Conservation (phyloP, 2,113 vertebrate species). For the Puffinus mauretanicus region DNA sequence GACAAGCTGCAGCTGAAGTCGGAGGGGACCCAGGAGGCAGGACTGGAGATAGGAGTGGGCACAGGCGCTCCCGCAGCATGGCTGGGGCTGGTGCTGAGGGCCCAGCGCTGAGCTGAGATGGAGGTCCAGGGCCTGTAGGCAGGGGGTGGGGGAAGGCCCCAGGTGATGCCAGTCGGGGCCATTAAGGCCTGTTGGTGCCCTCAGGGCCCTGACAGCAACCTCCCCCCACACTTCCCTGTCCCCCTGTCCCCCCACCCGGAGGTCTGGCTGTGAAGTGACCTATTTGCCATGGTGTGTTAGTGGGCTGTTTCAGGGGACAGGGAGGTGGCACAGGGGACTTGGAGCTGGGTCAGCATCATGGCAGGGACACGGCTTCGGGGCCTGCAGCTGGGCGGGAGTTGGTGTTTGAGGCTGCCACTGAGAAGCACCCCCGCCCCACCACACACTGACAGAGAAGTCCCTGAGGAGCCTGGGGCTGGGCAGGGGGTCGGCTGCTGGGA, state of each 20-base stretch:
- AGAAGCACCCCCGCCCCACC: no score
- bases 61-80: no score
- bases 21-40: background rate
- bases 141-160: no score
- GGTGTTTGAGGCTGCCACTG: background rate
- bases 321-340: background rate
- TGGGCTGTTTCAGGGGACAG: background rate
- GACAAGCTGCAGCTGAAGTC: background rate
- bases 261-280: background rate
- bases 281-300: fast-evolving
- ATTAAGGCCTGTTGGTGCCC: background rate
- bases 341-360: background rate
- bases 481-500: background rate
- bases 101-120: background rate
- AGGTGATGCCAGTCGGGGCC: background rate
- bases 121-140: background rate
- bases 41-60: no score
- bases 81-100: background rate
- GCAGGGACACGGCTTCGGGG: background rate
- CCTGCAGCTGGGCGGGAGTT: background rate
- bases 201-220: background rate
- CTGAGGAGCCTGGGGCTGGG: background rate
- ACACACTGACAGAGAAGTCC: background rate
- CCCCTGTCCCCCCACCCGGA: no score
- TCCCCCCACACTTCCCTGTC: no score